A percentile compares a stretch with the other conserved stretches of the same genome.
Evolutionary conservation across 2,888 invertebrate genomes (phyloP).

Genomic region (Pristionchus japonicus): DNA sequence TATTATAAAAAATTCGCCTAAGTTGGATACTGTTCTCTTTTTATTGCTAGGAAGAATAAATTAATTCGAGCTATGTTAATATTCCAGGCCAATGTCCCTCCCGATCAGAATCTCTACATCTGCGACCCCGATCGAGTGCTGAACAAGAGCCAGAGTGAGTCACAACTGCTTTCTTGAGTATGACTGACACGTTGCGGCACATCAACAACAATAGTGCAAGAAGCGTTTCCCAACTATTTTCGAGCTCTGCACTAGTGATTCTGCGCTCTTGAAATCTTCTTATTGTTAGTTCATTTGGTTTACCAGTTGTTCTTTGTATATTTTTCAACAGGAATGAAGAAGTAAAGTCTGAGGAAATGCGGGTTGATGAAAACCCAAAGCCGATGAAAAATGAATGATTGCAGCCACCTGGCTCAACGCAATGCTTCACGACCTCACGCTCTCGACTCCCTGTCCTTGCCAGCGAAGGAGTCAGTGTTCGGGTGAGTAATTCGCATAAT

Average conservation of each 20-base stretch:
- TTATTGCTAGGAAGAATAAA: too few species aligned
- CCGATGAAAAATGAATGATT: too few species aligned
- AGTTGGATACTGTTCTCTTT: not conserved
- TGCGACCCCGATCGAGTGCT: constrained; percentile 74
- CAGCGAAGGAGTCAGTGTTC: constrained; percentile 62
- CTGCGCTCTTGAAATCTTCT: too few species aligned
- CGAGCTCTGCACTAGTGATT: not conserved
- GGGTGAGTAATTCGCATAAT: not conserved
- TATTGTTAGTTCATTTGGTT: not conserved
- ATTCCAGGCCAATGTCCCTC: constrained; percentile 38
- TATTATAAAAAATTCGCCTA: not conserved
- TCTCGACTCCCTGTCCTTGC: constrained; percentile 72
- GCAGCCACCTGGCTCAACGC: constrained; percentile 60
- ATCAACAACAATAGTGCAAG: not conserved
- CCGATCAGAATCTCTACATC: constrained; percentile 67
- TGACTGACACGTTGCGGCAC: too few species aligned
- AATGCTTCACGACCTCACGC: constrained; percentile 67
- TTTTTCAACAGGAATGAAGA: too few species aligned
- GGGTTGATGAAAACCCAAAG: too few species aligned
- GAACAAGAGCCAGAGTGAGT: constrained; percentile 70
- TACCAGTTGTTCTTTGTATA: not conserved
- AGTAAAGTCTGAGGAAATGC: too few species aligned
- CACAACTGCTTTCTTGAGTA: not conserved
- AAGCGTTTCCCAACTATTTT: not conserved
- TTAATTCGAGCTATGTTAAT: not conserved